phyloP scores from a whole-genome alignment of 2,113 vertebrate genomes.

The Neotoma lepida region DNA sequence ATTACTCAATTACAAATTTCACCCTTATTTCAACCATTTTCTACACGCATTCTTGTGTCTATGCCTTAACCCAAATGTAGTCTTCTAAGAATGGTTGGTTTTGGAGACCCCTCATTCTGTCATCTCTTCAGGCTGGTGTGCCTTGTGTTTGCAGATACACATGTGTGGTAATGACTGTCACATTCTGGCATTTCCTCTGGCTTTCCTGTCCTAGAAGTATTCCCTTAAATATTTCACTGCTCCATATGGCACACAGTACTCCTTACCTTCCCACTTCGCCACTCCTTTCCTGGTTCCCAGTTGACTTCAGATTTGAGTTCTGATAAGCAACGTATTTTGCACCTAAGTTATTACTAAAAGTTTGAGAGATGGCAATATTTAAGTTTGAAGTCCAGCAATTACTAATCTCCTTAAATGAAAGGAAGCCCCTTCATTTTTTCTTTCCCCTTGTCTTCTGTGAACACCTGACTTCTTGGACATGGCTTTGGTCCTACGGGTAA shows the following conservation, averaged over 20 bases:
- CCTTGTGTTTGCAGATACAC: accelerated
- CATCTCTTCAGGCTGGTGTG: neutral
- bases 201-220: neutral
- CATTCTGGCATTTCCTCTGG: neutral
- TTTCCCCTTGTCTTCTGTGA: neutral
- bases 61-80: neutral
- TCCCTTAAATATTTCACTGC: neutral
- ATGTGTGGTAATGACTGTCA: accelerated
- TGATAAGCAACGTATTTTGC: neutral
- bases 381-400: neutral
- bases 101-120: neutral
- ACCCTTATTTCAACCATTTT: neutral
- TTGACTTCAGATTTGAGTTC: neutral
- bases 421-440: neutral
- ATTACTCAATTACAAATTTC: neutral
- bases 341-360: neutral
- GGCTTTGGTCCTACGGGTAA: neutral
- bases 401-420: neutral
- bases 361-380: neutral
- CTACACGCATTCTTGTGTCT: neutral
- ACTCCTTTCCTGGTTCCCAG: neutral
- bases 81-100: neutral
- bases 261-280: neutral
- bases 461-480: neutral
- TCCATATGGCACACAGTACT: too few species aligned